Percentiles rank a stretch among this genome's conserved stretches.
These are phyloP conservation scores for Drosophila virilis DNA, from an alignment of 1,140 invertebrate species.

Conservation along the genomic window DNA sequence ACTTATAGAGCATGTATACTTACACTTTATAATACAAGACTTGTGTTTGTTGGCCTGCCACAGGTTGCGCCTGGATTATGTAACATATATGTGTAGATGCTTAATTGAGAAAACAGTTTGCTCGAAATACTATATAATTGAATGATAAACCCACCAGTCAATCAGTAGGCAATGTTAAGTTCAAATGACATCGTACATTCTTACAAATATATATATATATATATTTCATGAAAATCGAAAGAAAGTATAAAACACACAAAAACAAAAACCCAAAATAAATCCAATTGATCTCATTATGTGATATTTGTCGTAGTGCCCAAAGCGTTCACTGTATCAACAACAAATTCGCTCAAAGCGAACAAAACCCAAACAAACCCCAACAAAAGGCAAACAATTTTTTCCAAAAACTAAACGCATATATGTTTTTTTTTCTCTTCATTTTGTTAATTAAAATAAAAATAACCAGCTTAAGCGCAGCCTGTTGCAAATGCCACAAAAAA, in stretches of 20 bases:
- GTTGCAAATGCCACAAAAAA: neutral
- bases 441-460: neutral
- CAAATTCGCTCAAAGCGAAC: conserved; percentile 56
- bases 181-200: conserved; percentile 54
- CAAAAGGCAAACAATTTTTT: conserved; percentile 7
- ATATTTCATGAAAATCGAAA: conserved; percentile 12
- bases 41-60: neutral
- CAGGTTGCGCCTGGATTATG: conserved; percentile 24
- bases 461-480: conserved; percentile 12
- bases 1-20: conserved; percentile 22
- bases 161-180: conserved; percentile 57
- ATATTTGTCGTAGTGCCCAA: conserved; percentile 82
- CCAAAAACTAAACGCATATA: conserved; percentile 8
- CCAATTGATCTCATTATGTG: conserved; percentile 83
- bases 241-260: conserved; percentile 5
- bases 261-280: conserved; percentile 65
- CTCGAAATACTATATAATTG: conserved; percentile 25
- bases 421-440: neutral
- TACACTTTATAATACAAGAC: conserved; percentile 1
- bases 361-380: conserved; percentile 15
- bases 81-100: neutral
- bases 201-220: conserved; percentile 38
- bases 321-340: conserved; percentile 76
- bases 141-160: conserved; percentile 58
- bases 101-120: conserved; percentile 22